phyloP scores from a whole-genome alignment of 1,140 invertebrate genomes.

The Diorhabda elongata region DNA sequence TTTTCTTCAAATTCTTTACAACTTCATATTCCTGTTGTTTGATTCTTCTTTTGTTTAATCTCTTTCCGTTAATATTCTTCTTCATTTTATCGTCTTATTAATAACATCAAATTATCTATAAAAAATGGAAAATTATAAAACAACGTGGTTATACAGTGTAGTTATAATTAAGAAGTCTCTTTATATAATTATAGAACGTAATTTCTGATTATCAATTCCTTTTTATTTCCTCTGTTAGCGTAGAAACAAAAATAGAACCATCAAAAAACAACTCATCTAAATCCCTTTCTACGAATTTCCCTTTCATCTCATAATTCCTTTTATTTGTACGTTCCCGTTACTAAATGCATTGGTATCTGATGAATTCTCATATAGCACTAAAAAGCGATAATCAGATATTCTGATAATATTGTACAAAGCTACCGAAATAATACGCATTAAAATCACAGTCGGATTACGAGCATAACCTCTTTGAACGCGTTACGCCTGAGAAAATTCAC shows the following conservation, averaged over 20 bases:
- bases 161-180: no score
- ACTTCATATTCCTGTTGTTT: no score
- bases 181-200: no score
- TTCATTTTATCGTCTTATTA: no score
- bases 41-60: no score
- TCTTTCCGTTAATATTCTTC: no score
- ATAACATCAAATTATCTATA: no score
- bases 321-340: conserved; percentile 15
- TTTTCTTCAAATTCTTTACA: no score
- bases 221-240: neutral
- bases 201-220: neutral
- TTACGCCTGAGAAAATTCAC: conserved; percentile 36
- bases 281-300: neutral
- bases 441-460: conserved; percentile 44
- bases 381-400: conserved; percentile 41
- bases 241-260: neutral
- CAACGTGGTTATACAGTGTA: no score
- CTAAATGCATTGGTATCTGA: conserved; percentile 22
- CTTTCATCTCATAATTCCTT: conserved; percentile 13
- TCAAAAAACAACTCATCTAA: neutral
- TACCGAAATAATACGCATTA: conserved; percentile 45
- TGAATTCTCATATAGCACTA: conserved; percentile 21
- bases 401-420: conserved; percentile 37
- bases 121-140: no score
- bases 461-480: conserved; percentile 42